Evolutionary conservation across 2,113 vertebrate genomes (phyloP).

Genomic region (Ariopsis seemanni): DNA sequence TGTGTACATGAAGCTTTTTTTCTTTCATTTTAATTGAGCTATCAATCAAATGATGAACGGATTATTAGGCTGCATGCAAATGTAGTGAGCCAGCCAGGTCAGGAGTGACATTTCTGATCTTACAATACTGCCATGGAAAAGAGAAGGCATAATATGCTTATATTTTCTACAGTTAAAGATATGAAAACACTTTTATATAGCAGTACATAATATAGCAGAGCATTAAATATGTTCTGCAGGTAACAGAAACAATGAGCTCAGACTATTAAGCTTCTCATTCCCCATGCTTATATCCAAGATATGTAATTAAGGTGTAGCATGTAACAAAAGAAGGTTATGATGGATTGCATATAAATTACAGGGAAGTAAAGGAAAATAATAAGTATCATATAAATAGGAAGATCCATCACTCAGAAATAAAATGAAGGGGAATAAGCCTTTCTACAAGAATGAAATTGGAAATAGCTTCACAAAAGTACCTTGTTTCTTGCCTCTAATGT

Average conservation of each 20-base stretch:
- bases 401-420: background rate
- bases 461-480: background rate
- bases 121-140: background rate
- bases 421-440: background rate
- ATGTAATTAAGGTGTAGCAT: constrained; percentile 13
- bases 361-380: background rate
- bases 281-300: background rate
- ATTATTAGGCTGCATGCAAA: background rate
- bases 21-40: background rate
- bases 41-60: background rate
- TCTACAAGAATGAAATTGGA: background rate
- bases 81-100: background rate
- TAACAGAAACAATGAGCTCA: background rate
- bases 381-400: background rate
- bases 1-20: background rate
- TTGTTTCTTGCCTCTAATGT: background rate
- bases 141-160: background rate
- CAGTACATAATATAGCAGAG: background rate
- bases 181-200: background rate
- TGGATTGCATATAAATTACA: background rate
- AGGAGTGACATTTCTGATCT: background rate
- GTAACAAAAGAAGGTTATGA: background rate
- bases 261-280: background rate
- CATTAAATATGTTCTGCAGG: background rate
- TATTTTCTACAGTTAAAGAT: background rate